A percentile compares a stretch with the other conserved stretches of the same genome.
Conservation (phyloP, 2,113 vertebrate genomes). For the Scomber scombrus region DNA sequence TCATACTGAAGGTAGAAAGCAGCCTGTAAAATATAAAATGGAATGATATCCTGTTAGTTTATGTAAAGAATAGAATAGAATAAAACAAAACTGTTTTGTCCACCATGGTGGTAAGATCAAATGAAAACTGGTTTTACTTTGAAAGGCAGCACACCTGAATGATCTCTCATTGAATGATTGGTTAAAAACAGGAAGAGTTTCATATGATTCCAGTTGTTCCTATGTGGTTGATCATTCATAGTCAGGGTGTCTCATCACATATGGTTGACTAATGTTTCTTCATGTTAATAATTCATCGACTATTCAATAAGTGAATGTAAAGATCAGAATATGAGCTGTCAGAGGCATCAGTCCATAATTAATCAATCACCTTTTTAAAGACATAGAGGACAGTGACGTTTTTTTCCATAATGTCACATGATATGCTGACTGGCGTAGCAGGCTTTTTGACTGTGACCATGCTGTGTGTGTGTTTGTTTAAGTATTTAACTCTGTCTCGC, state of each 20-base stretch:
- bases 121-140: no score
- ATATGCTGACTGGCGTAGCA: constrained; percentile 12
- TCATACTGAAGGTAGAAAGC: neutral
- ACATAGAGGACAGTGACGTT: neutral
- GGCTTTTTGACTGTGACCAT: neutral
- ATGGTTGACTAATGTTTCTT: no score
- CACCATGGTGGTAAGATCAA: no score
- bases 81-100: no score
- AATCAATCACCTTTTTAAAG: neutral
- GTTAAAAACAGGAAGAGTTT: neutral
- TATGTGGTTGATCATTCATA: neutral
- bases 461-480: neutral
- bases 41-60: neutral
- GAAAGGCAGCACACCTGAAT: no score
- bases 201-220: neutral
- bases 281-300: neutral
- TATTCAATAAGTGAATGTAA: neutral
- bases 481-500: neutral
- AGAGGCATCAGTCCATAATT: neutral
- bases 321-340: neutral
- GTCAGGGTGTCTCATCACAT: neutral
- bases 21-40: neutral
- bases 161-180: no score
- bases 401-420: constrained; percentile 11
- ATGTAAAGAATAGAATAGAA: no score